Conservation (phyloP, 2,113 vertebrate genomes). For the Riparia riparia region DNA sequence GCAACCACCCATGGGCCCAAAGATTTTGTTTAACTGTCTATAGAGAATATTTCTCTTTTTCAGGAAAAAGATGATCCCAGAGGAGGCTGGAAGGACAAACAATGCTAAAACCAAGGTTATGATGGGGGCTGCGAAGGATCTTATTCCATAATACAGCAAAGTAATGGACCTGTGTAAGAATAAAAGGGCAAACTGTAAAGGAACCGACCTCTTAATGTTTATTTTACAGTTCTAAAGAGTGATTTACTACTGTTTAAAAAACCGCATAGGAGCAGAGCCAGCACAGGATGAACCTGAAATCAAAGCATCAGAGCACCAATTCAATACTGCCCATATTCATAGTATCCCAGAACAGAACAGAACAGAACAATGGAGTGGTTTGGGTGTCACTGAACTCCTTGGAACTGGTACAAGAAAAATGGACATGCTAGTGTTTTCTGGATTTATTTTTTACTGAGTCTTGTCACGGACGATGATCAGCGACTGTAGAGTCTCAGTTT, state of each 20-base stretch:
- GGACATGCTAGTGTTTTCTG: no score
- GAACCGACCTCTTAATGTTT: neutral
- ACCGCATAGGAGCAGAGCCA: neutral
- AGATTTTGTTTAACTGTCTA: neutral
- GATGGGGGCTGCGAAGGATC: neutral
- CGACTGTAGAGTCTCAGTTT: neutral
- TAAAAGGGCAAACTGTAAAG: neutral
- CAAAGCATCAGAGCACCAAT: neutral
- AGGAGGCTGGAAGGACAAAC: neutral
- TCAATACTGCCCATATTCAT: neutral
- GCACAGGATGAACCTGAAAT: neutral
- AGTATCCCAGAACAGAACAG: neutral
- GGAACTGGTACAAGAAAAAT: neutral
- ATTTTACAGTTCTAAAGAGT: neutral
- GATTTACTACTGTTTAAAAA: neutral
- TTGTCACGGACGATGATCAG: neutral
- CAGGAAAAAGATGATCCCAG: neutral
- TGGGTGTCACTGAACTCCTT: neutral
- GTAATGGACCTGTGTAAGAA: neutral
- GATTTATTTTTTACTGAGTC: neutral
- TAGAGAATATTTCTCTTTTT: neutral
- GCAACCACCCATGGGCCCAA: neutral
- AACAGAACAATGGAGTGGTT: neutral
- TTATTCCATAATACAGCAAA: neutral
- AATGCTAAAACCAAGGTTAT: neutral